Evolutionary conservation across 2,888 invertebrate species (phyloP).

Genomic region (Iselma pallidipennis): DNA sequence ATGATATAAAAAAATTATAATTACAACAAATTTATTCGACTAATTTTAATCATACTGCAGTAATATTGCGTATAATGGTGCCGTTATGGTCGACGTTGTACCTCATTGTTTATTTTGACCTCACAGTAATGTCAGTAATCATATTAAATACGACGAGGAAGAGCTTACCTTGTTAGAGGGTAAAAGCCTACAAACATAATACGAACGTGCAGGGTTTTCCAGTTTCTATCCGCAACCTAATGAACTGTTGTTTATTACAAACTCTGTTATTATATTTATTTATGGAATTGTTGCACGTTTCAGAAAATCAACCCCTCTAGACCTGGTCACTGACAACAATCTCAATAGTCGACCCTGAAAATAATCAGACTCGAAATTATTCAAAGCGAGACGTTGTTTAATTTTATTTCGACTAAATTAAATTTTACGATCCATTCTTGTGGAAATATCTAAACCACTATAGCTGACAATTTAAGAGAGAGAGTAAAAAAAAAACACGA

Average conservation of each 20-base stretch:
- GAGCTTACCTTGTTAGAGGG: slow-evolving; percentile 24
- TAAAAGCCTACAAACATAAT: slow-evolving; percentile 23
- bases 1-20: neutral
- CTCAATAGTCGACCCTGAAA: neutral
- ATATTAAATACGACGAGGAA: slow-evolving; percentile 22
- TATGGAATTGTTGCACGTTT: too few species aligned
- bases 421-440: too few species aligned
- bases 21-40: neutral
- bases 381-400: too few species aligned
- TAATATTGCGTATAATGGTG: neutral
- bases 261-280: too few species aligned
- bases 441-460: too few species aligned
- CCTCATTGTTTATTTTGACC: slow-evolving; percentile 25
- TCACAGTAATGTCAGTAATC: slow-evolving; percentile 18
- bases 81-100: slow-evolving; percentile 17
- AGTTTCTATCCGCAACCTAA: slow-evolving; percentile 12
- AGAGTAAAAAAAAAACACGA: too few species aligned
- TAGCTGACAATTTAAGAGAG: too few species aligned
- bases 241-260: slow-evolving; percentile 17
- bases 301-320: too few species aligned
- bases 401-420: too few species aligned
- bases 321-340: neutral
- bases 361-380: too few species aligned
- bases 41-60: neutral
- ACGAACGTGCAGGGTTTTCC: slow-evolving; percentile 18